phyloP scores from a whole-genome alignment of 2,888 invertebrate genomes.

The Helleia helle region DNA sequence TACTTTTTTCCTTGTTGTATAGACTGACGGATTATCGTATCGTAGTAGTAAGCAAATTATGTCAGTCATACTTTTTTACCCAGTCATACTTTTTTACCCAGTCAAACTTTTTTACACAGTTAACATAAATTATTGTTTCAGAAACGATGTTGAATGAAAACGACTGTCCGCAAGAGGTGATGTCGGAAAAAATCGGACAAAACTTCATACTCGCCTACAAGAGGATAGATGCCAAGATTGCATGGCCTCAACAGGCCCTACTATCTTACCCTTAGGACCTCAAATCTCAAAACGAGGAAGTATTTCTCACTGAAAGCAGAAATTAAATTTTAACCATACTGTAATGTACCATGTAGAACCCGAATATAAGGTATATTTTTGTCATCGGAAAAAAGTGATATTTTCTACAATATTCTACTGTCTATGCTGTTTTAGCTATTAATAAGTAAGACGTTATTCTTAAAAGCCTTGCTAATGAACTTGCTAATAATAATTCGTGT shows the following conservation, averaged over 20 bases:
- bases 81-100: no score
- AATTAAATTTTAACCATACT: slow-evolving; percentile 3
- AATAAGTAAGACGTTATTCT: slow-evolving; percentile 58
- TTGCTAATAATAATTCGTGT: slow-evolving; percentile 43
- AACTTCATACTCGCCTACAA: slow-evolving; percentile 96
- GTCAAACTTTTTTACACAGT: no score
- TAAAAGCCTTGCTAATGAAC: slow-evolving; percentile 35
- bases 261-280: slow-evolving; percentile 51
- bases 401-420: slow-evolving; percentile 54
- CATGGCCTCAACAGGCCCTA: slow-evolving; percentile 86
- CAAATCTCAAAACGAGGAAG: slow-evolving; percentile 12
- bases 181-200: slow-evolving; percentile 80
- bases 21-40: no score
- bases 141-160: slow-evolving; percentile 92
- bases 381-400: slow-evolving; percentile 62
- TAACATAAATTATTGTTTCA: slow-evolving; percentile 71
- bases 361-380: slow-evolving; percentile 36
- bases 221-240: slow-evolving; percentile 96
- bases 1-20: no score
- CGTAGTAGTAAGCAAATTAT: no score
- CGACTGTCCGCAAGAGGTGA: slow-evolving; percentile 92
- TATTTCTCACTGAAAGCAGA: slow-evolving; percentile 5
- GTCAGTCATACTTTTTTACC: no score
- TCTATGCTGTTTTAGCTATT: slow-evolving; percentile 37
- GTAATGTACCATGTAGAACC: slow-evolving; percentile 5